Percentiles rank a stretch among this genome's conserved stretches.
These are phyloP conservation scores for Emydoidea blandingii DNA, from an alignment of 2,797 vertebrate species.

Conservation along the genomic window DNA sequence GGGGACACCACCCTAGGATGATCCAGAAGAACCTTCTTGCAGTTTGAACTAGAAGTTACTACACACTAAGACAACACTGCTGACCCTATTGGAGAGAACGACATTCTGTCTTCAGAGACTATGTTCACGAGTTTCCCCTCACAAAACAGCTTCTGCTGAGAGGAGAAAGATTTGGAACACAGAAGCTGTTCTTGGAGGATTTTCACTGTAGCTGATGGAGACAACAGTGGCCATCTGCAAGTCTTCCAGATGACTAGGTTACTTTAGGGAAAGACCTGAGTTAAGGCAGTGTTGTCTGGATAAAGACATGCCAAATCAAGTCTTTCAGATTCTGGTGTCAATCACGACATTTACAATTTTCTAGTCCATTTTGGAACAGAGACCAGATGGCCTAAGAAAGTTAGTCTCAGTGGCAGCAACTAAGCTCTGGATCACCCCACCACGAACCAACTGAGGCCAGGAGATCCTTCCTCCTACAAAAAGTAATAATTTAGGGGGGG, in stretches of 20 bases:
- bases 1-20: constrained; percentile 23
- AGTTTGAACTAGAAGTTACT: constrained; percentile 57
- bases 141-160: constrained; percentile 66
- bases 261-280: constrained; percentile 67
- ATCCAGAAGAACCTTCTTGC: constrained; percentile 57
- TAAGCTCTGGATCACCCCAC: constrained; percentile 54
- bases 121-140: constrained; percentile 68
- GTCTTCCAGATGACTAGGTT: constrained; percentile 70
- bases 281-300: constrained; percentile 76
- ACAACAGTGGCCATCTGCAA: constrained; percentile 39
- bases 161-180: constrained; percentile 65
- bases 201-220: no score
- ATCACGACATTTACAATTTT: constrained; percentile 62
- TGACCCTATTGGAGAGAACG: constrained; percentile 67
- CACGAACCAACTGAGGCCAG: not conserved
- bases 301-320: constrained; percentile 61
- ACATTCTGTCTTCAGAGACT: constrained; percentile 67
- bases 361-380: not conserved
- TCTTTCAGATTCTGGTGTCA: constrained; percentile 47
- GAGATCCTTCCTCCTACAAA: not conserved
- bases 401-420: not conserved
- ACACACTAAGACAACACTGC: constrained; percentile 69
- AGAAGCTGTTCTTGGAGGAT: constrained; percentile 11
- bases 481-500: not conserved
- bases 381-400: constrained; percentile 38